phyloP scores from a whole-genome alignment of 2,797 vertebrate species.

The Holocentrus rufus region DNA sequence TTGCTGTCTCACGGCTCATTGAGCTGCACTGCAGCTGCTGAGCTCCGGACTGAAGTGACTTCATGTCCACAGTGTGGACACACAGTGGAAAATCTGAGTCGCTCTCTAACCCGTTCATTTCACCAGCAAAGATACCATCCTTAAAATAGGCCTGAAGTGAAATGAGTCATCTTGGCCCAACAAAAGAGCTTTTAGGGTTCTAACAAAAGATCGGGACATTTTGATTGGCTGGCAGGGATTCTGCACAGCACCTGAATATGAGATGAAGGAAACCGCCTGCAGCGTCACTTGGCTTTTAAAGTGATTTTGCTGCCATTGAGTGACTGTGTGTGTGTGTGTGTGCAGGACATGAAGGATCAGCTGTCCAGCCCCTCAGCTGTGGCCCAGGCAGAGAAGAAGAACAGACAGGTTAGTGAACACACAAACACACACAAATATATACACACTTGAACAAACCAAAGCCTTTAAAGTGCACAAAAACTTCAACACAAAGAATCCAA shows the following conservation, averaged over 20 bases:
- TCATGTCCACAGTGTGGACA: not conserved
- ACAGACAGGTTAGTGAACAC: conserved; percentile 79
- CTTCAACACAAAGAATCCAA: too few species aligned
- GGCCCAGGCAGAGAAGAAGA: conserved; percentile 85
- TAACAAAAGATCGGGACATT: conserved; percentile 36
- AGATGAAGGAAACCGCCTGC: conserved; percentile 10
- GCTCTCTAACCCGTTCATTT: not conserved
- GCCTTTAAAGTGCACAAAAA: too few species aligned
- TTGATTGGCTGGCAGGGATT: not conserved
- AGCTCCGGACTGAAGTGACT: not conserved
- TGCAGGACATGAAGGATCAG: conserved; percentile 88
- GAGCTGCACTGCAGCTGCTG: not conserved
- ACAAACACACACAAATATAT: not conserved
- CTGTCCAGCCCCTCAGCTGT: conserved; percentile 83
- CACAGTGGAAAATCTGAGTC: conserved; percentile 50
- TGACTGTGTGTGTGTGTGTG: conserved; percentile 37
- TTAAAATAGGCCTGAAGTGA: conserved; percentile 46
- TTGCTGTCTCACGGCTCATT: not conserved
- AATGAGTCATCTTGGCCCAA: conserved; percentile 44
- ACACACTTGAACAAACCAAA: not conserved
- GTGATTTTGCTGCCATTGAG: not conserved
- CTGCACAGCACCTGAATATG: conserved; percentile 14
- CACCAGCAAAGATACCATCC: conserved; percentile 10
- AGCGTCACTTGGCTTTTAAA: not conserved
- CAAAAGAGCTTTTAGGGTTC: conserved; percentile 19